These are phyloP conservation scores for Cryptomyrus ogoouensis DNA, from an alignment of 2,113 vertebrate genomes.

Conservation along the genomic window DNA sequence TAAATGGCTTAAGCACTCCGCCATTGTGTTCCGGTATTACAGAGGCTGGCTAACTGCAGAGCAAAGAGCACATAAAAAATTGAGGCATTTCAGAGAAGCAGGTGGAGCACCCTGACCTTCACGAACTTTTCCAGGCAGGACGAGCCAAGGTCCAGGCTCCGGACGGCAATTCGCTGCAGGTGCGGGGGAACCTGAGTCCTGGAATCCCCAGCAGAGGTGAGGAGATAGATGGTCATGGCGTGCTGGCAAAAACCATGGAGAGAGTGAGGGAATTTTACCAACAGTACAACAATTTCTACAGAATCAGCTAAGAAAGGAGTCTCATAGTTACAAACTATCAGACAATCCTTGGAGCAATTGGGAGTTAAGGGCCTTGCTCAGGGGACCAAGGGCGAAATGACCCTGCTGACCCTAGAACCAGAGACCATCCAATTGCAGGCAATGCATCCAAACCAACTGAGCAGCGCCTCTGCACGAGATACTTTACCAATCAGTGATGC, in stretches of 20 bases:
- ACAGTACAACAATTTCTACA: background rate
- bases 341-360: background rate
- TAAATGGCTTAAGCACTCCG: background rate
- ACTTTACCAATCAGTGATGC: background rate
- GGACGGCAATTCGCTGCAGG: slow-evolving; percentile 43
- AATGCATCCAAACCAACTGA: background rate
- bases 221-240: slow-evolving; percentile 47
- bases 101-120: slow-evolving; percentile 43
- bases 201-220: slow-evolving; percentile 35
- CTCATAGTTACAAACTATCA: background rate
- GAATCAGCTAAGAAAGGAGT: background rate
- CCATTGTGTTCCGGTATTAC: background rate
- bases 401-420: background rate
- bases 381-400: background rate
- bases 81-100: background rate
- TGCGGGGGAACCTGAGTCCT: slow-evolving; percentile 36
- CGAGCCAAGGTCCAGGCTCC: slow-evolving; percentile 30
- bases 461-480: background rate
- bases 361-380: background rate
- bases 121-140: slow-evolving; percentile 42
- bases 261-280: background rate
- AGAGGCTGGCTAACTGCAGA: background rate
- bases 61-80: background rate
- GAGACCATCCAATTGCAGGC: background rate
- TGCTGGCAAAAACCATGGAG: background rate